A percentile compares a stretch with the other conserved stretches of the same genome.
These are phyloP conservation scores for Parasteatoda tepidariorum DNA, from an alignment of 1,140 invertebrate genomes.

Conservation along the genomic window DNA sequence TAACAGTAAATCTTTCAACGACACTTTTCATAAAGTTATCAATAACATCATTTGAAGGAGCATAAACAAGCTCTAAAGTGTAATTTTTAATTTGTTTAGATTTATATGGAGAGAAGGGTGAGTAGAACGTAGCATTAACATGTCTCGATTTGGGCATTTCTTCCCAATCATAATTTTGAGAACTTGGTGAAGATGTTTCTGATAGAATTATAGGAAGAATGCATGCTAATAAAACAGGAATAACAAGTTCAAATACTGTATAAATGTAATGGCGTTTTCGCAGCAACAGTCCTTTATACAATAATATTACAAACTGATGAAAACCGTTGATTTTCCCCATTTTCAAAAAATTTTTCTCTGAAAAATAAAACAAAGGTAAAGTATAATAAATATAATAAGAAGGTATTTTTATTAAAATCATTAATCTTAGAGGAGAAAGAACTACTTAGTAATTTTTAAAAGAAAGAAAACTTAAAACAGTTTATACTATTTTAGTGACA, in stretches of 20 bases:
- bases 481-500: too few species aligned
- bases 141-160: background rate
- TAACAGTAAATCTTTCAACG: background rate
- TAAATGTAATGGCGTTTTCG: conserved; percentile 63
- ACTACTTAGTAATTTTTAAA: too few species aligned
- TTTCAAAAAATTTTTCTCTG: background rate
- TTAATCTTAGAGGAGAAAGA: too few species aligned
- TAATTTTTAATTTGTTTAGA: background rate
- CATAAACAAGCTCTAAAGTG: background rate
- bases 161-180: background rate
- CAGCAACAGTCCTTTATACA: conserved; percentile 60
- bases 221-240: conserved; percentile 61
- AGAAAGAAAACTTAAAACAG: too few species aligned
- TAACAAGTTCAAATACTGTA: conserved; percentile 65
- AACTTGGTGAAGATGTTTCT: background rate
- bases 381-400: background rate
- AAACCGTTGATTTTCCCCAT: conserved; percentile 64
- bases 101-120: conserved; percentile 12
- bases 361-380: background rate
- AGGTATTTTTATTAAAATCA: too few species aligned
- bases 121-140: background rate
- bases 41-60: background rate
- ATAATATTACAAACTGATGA: conserved; percentile 68
- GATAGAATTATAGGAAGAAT: conserved; percentile 26
- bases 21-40: conserved; percentile 6